A percentile compares a stretch with the other conserved stretches of the same genome.
These are phyloP conservation scores for Caenorhabditis angaria DNA, from an alignment of 2,888 invertebrate species.

Conservation along the genomic window DNA sequence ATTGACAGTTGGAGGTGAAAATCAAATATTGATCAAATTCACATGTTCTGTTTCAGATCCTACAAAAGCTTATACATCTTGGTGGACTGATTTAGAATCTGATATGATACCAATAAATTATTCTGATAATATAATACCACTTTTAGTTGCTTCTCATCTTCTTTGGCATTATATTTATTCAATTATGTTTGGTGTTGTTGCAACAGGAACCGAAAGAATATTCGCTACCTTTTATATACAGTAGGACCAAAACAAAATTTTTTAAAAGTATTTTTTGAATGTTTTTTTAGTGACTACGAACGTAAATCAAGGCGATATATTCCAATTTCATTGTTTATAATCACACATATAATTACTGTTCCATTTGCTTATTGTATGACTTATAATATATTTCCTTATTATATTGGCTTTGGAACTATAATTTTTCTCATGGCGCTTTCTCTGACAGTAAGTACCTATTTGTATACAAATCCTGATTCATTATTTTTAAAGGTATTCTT, in stretches of 20 bases:
- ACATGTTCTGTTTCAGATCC: too few species aligned
- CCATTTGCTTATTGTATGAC: background rate
- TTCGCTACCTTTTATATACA: background rate
- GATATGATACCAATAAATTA: background rate
- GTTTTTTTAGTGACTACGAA: conserved; percentile 1
- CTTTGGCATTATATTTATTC: conserved; percentile 3
- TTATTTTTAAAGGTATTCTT: background rate
- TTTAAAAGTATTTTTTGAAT: background rate
- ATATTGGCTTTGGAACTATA: background rate
- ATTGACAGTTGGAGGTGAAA: conserved; percentile 10
- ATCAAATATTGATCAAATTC: too few species aligned
- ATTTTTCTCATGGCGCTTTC: background rate
- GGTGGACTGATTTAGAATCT: background rate
- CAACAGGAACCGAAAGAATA: background rate
- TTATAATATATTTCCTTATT: background rate
- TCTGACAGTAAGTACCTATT: background rate
- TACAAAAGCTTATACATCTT: too few species aligned
- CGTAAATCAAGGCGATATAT: background rate
- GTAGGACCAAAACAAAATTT: too few species aligned
- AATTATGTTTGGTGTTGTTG: background rate
- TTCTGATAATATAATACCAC: background rate
- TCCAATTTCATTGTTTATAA: background rate
- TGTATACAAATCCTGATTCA: too few species aligned
- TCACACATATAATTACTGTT: background rate
- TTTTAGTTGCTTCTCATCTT: background rate